Base-by-base conservation (phyloP, 1,140 invertebrate species). In the Choristoneura fumiferana region DNA sequence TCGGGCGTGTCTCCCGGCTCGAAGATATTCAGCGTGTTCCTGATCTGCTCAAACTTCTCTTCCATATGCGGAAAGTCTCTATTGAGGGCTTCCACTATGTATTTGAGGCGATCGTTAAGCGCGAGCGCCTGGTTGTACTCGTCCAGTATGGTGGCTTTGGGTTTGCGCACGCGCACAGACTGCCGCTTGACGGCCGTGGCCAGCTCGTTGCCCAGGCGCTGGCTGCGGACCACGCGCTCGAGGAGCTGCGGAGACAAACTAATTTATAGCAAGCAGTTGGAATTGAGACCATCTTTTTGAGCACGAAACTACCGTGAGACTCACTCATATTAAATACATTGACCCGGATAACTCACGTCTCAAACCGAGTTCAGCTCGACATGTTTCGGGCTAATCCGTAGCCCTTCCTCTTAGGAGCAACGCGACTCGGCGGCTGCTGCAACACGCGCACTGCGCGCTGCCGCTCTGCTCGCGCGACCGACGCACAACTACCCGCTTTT, bases 201-300 rank as follows among this genome's bases (percentile, higher is more conserved):
- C 8, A 88, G 62, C 40, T 86, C 85, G 18, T 37, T 69, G 37
- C 83, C 83, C 0, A 86, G 67, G 0, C 85, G 74, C 54, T 88
- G 85, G 52, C 70, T 78, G 10, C 85, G 75, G 0, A 88, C 76
- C 13, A 88, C 81, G 6, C 83, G 78, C 60, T 88, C 85, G n/a
- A 88, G 57, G 1, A 88, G 62, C 84, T 87, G 63, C 4, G 67
- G 65, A 15, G 14, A 54, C 1, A 39, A 17, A 45, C 9, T 35
- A 53, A 1, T 29, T 3, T 10, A 4, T 4, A 37, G n/a, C 9
- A 9, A 10, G 8, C n/a, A n/a, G n/a, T n/a, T n/a, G n/a, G n/a
- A n/a, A n/a, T n/a, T n/a, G n/a, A n/a, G n/a, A n/a, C n/a, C n/a
- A n/a, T n/a, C n/a, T n/a, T n/a, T n/a, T n/a, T n/a, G n/a, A n/a